phyloP scores from a whole-genome alignment of 2,888 invertebrate species.

The Trichopria drosophilae region DNA sequence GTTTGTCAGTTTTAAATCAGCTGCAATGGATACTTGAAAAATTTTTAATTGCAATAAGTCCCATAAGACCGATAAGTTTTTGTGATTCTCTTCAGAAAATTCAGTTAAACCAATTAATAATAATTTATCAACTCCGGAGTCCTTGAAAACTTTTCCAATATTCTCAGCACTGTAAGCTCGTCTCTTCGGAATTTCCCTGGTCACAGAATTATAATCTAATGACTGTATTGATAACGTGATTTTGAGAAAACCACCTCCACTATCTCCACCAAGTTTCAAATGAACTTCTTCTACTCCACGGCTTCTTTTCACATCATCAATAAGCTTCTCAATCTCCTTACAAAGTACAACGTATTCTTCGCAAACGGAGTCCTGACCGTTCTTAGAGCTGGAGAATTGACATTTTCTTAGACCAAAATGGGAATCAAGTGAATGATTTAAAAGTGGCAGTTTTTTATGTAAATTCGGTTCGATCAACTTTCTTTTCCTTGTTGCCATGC shows the following conservation, averaged over 20 bases:
- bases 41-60: constrained; percentile 9
- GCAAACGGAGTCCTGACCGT: not conserved
- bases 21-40: constrained; percentile 4
- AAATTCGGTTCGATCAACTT: constrained; percentile 9
- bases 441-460: constrained; percentile 1
- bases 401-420: too few species aligned
- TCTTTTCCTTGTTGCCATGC: constrained; percentile 13
- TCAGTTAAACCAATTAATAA: constrained; percentile 11
- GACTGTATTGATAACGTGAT: constrained; percentile 9
- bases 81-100: constrained; percentile 12
- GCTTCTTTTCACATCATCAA: not conserved
- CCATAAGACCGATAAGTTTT: constrained; percentile 13
- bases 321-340: not conserved
- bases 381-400: constrained; percentile 1
- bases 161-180: constrained; percentile 7
- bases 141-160: constrained; percentile 10
- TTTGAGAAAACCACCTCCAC: constrained; percentile 13
- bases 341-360: constrained; percentile 4
- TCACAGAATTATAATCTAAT: not conserved
- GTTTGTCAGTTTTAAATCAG: constrained; percentile 3
- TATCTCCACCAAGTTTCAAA: constrained; percentile 12
- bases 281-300: too few species aligned
- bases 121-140: constrained; percentile 11
- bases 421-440: too few species aligned
- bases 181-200: constrained; percentile 2